phyloP scores from a whole-genome alignment of 92 coral and sea anemone species.

The Virgularia gustaviana region DNA sequence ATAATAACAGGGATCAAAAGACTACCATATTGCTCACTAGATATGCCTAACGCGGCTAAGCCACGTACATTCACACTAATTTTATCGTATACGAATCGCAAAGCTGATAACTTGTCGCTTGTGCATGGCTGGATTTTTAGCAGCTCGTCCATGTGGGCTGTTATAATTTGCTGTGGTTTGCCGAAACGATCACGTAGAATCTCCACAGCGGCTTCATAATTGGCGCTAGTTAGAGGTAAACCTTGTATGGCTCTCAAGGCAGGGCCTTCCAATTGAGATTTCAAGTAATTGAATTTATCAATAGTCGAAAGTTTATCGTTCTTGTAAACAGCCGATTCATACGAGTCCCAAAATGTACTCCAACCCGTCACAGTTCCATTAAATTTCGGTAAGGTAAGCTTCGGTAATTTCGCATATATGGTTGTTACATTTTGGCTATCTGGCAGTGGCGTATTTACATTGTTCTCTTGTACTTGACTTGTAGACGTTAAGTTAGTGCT shows the following conservation, averaged over 20 bases:
- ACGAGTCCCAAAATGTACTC: constrained; percentile 16
- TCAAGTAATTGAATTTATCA: constrained; percentile 3
- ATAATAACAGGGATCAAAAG: too few relatives aligned
- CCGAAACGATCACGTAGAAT: constrained; percentile 6
- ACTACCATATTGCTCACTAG: background rate
- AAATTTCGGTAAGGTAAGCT: constrained; percentile 1
- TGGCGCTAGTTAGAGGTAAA: background rate
- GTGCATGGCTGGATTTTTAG: constrained; percentile 1
- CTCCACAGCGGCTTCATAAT: background rate
- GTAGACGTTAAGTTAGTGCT: too few relatives aligned
- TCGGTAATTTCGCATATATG: background rate
- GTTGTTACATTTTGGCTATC: too few relatives aligned
- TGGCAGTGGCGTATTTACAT: background rate
- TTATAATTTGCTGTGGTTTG: constrained; percentile 1
- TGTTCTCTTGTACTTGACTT: constrained; percentile 2
- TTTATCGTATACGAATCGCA: background rate
- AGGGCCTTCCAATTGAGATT: constrained; percentile 27
- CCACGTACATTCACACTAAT: too few relatives aligned
- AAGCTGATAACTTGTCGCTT: background rate
- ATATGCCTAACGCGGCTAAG: background rate
- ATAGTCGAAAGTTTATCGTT: background rate
- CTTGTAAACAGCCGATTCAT: background rate
- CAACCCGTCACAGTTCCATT: background rate
- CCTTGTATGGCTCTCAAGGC: constrained; percentile 15
- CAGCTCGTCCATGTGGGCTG: too few relatives aligned